Evolutionary conservation across 2,113 vertebrate genomes (phyloP).

Genomic region (human): DNA sequence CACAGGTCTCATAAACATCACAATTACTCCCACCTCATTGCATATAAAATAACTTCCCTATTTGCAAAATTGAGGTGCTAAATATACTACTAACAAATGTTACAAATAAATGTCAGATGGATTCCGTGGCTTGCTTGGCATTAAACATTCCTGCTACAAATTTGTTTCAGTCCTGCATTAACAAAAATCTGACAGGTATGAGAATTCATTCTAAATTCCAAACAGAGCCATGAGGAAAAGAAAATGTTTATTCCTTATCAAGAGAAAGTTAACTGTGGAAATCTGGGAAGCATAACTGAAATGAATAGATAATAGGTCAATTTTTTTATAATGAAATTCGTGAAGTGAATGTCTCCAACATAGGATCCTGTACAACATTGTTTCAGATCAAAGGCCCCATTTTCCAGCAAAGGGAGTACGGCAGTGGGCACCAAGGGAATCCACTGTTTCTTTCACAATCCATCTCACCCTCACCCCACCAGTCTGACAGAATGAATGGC

Average conservation of each 20-base stretch:
- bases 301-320: neutral
- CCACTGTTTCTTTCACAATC: neutral
- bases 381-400: neutral
- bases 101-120: slow-evolving; percentile 72
- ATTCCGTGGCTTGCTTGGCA: slow-evolving; percentile 27
- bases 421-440: neutral
- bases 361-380: neutral
- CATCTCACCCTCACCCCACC: neutral
- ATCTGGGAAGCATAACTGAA: neutral
- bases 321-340: neutral
- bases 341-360: neutral
- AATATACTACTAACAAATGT: slow-evolving; percentile 68
- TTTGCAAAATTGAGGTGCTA: slow-evolving; percentile 66
- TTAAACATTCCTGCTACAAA: slow-evolving; percentile 61
- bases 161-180: slow-evolving; percentile 61
- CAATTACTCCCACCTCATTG: neutral
- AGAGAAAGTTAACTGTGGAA: neutral
- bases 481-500: neutral
- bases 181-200: slow-evolving; percentile 49
- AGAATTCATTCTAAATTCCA: slow-evolving; percentile 65
- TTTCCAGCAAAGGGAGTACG: neutral
- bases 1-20: neutral
- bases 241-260: slow-evolving; percentile 10
- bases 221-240: slow-evolving; percentile 38
- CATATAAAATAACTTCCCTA: slow-evolving; percentile 20